phyloP scores from a whole-genome alignment of 2,797 vertebrate genomes.

The Poeciliopsis turneri region DNA sequence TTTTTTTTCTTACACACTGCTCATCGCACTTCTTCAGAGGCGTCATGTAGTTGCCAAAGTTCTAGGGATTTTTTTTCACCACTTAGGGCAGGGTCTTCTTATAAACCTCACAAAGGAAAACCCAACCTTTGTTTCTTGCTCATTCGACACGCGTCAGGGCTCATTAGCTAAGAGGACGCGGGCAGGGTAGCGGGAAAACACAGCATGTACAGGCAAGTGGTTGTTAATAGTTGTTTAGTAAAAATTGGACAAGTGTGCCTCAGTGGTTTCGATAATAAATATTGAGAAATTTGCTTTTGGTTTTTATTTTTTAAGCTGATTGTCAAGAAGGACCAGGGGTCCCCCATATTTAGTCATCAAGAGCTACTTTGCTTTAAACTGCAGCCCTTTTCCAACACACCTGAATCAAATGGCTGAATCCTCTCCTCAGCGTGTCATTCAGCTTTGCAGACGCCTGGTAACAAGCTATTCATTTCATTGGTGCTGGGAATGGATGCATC shows the following conservation, averaged over 20 bases:
- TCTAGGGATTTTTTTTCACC: conserved; percentile 14
- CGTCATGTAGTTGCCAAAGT: conserved; percentile 22
- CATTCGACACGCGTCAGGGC: conserved; percentile 68
- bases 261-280: conserved; percentile 21
- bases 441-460: neutral
- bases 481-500: neutral
- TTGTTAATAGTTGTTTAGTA: conserved; percentile 55
- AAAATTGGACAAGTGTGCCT: conserved; percentile 40
- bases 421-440: neutral
- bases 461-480: neutral
- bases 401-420: neutral
- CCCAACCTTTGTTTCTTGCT: conserved; percentile 54
- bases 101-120: conserved; percentile 47
- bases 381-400: neutral
- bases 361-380: neutral
- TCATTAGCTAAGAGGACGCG: conserved; percentile 68
- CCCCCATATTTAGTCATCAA: neutral
- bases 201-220: conserved; percentile 66
- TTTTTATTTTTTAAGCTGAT: neutral
- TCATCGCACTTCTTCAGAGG: conserved; percentile 15
- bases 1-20: conserved; percentile 27
- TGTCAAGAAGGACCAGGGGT: neutral
- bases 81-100: conserved; percentile 50
- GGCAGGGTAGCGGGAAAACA: conserved; percentile 55
- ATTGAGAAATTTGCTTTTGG: neutral